Evolutionary conservation across 2,113 vertebrate genomes (phyloP), one percentile per base, ranked within the genome.

Genomic region (Oenanthe oenanthe): DNA sequence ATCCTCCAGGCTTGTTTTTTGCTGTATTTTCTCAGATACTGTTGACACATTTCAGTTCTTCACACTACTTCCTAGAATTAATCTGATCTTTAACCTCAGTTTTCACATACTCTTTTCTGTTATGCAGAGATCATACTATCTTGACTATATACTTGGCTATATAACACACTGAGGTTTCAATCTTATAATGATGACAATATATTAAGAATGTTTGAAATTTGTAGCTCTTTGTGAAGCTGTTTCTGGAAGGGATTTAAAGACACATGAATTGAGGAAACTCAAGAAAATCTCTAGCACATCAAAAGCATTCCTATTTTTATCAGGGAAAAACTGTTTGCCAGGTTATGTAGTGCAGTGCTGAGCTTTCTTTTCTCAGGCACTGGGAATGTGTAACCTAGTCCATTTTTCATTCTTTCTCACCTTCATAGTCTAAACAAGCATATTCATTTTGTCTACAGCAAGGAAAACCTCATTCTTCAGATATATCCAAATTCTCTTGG

Each of bases 391-490:
- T 67, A 48, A 28, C 18, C 31, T 84, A 13, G 72, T 94, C 84
- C 18, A 47, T 92, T 75, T 86, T 90, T 65, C 38, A 24, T 78
- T 79, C 65, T 61, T 91, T 89, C 66, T 95, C 66, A 94, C 73
- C 77, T 96, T 88, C 66, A 65, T 86, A 96, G 84, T 57, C 91
- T 94, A 93, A 97, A 93, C 85, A 95, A 93, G 32, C 45, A 14
- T 34, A 71, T 82, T 90, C 17, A 86, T 96, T 96, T 92, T 95
- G 92, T 88, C 92, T 95, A 79, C 84, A 88, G 73, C 60, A 93
- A 75, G 57, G 57, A 94, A 95, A 95, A 87, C 24, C 14, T 93
- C 54, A 89, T 94, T 94, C 76, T 90, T 85, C 42, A 79, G 48
- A 72, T 73, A 65, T 10, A 68, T 32, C 57, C 7, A 45, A 11